Evolutionary conservation across 2,888 invertebrate genomes (phyloP), one percentile per base, ranked within the genome.

Genomic region (Cheiracanthium punctorium): DNA sequence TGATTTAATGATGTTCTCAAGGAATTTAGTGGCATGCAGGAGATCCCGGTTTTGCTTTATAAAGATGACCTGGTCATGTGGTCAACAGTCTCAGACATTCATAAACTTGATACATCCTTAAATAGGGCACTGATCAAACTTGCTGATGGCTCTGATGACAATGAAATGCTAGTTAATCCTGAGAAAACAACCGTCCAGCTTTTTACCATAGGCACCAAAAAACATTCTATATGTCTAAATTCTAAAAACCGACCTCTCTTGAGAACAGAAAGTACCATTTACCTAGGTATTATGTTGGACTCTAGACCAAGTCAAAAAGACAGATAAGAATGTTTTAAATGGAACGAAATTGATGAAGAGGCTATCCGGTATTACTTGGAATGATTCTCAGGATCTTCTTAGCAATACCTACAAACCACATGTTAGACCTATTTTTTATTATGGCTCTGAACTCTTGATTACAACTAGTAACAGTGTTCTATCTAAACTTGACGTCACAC

Each of bases 361-460:
- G 17, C 1, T 70, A 0, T 0, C 70, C 20, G n/a, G 10, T 8
- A 37, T 70, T 7, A 70, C 32, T n/a, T 70, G 37, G 41, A 20
- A 37, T 17, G 17, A n/a, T n/a, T 70, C 37, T 37, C 70, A 70
- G 24, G 30, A n/a, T 20, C 8, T 70, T n/a, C 70, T 70, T 33
- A 24, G 17, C 7, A 32, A n/a, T 30, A 70, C 37, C 0, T 33
- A 30, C 20, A 70, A 7, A 17, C 33, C 70, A 32, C n/a, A 20
- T 30, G 2, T 69, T 70, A 32, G 20, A 33, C 33, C 41, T 33
- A 37, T 70, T 32, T 33, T 70, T 30, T n/a, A 37, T 1, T 70
- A 70, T 70, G 70, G 37, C n/a, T 14, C 20, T 20, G 70, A 70
- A 12, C 5, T 70, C 12, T 17, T 70, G 29, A 0, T 70, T 37